Percentiles rank a stretch among this genome's conserved stretches.
Evolutionary conservation across 2,113 vertebrate species (phyloP).

Genomic region (Steatornis caripensis): DNA sequence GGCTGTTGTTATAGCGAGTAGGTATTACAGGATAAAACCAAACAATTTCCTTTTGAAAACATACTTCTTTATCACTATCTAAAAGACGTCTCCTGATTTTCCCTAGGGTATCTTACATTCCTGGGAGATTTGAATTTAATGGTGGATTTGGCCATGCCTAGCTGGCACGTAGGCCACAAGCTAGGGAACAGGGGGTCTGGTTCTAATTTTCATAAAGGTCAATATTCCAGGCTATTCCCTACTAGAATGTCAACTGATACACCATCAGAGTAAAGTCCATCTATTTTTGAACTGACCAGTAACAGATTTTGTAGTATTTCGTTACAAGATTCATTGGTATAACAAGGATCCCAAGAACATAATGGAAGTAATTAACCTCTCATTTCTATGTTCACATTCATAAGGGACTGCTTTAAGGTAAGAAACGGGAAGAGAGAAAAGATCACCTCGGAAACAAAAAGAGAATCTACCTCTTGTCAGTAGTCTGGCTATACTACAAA

Average conservation of each 20-base stretch:
- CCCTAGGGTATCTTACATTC: neutral
- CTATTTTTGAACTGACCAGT: neutral
- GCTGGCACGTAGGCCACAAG: neutral
- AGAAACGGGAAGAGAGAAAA: neutral
- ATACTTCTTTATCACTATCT: neutral
- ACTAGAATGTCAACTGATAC: neutral
- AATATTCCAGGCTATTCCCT: neutral
- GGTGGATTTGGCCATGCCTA: neutral
- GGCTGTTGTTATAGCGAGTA: neutral
- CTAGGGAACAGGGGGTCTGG: neutral
- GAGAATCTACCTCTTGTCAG: neutral
- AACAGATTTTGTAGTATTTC: neutral
- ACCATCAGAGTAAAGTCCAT: neutral
- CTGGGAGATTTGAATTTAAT: neutral
- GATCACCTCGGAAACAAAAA: neutral
- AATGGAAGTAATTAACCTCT: constrained; percentile 15
- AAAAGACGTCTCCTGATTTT: constrained; percentile 5
- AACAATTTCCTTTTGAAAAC: neutral
- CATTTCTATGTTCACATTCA: neutral
- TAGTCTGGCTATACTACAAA: neutral
- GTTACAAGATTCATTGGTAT: neutral
- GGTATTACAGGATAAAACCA: neutral
- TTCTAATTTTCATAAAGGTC: neutral
- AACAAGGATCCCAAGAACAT: neutral
- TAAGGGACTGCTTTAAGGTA: neutral